Percentiles rank a stretch among this genome's conserved stretches.
Conservation (phyloP, 2,113 vertebrate species). For the Xiphophorus maculatus region DNA sequence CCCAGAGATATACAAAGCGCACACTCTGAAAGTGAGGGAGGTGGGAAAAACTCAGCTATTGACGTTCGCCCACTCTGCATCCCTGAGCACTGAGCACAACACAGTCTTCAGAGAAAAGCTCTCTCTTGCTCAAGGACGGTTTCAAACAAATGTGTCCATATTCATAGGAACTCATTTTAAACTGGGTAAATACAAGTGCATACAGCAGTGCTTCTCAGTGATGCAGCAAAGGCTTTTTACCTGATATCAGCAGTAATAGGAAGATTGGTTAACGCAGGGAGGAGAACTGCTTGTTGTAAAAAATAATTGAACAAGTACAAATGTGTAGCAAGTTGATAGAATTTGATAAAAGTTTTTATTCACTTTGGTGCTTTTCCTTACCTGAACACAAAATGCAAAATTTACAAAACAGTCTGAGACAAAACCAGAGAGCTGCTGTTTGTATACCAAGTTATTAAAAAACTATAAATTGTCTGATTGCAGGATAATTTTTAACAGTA, state of each 20-base stretch:
- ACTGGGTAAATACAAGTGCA: not conserved
- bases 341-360: not conserved
- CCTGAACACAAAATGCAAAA: not conserved
- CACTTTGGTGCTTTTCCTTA: constrained; percentile 8
- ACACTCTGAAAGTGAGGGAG: constrained; percentile 31
- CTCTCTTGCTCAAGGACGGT: constrained; percentile 47
- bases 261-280: not conserved
- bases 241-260: constrained; percentile 1
- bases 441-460: not conserved
- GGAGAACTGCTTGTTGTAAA: constrained; percentile 16
- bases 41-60: constrained; percentile 36
- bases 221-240: constrained; percentile 20
- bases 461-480: not conserved
- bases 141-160: constrained; percentile 31
- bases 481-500: not conserved
- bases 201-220: constrained; percentile 3
- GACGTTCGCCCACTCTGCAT: constrained; percentile 56
- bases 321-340: constrained; percentile 25
- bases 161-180: constrained; percentile 21
- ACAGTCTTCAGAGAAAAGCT: constrained; percentile 42
- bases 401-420: not conserved
- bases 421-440: not conserved
- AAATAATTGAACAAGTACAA: constrained; percentile 14
- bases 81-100: constrained; percentile 25
- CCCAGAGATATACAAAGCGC: constrained; percentile 64